Conservation (phyloP, 2,888 invertebrate genomes). For the Pocota personata region DNA sequence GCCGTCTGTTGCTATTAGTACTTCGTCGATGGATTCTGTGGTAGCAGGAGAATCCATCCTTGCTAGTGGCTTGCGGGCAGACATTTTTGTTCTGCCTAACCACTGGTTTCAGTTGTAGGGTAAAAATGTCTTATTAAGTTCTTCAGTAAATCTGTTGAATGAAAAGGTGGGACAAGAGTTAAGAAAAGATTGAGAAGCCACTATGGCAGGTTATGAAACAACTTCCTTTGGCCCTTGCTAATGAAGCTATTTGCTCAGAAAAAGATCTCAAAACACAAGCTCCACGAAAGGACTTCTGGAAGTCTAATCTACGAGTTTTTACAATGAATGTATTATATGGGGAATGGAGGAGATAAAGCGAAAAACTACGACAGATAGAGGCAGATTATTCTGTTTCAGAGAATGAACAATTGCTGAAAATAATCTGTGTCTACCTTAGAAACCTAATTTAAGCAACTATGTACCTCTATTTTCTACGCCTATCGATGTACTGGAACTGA, state of each 20-base stretch:
- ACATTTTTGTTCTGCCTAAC: conserved; percentile 27
- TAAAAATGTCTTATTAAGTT: not conserved
- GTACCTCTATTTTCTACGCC: no score
- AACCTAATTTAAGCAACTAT: no score
- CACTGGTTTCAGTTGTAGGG: not conserved
- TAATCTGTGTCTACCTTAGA: no score
- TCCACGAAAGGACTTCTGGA: not conserved
- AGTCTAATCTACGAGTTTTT: not conserved
- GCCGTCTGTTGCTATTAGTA: not conserved
- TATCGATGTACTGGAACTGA: no score
- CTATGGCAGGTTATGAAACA: not conserved
- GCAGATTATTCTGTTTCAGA: no score
- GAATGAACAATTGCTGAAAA: no score
- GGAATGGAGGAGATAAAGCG: not conserved
- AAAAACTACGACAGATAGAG: no score
- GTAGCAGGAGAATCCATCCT: conserved; percentile 52
- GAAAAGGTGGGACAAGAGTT: conserved; percentile 9
- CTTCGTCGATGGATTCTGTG: not conserved
- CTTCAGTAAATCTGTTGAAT: conserved; percentile 26
- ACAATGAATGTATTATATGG: not conserved
- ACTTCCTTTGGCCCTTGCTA: not conserved
- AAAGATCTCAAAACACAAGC: not conserved
- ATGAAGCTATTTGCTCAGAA: not conserved
- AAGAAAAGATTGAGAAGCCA: not conserved
- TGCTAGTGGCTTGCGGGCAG: conserved; percentile 61